Percentiles rank a stretch among this genome's conserved stretches.
Evolutionary conservation across 2,113 vertebrate species (phyloP).

Genomic region (Dendrocopos noguchii): DNA sequence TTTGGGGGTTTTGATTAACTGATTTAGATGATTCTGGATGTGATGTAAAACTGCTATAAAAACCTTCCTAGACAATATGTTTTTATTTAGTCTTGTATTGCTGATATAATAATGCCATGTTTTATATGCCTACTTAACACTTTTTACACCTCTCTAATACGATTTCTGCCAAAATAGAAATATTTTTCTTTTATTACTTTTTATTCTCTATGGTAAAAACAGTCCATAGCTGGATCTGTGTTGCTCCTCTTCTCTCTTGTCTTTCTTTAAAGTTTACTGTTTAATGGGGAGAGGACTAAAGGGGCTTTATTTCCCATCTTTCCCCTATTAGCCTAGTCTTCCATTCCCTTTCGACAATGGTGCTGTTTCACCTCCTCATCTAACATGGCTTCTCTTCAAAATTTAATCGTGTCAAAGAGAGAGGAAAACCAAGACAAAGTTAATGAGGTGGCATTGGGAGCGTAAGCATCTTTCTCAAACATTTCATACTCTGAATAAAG

Average conservation of each 20-base stretch:
- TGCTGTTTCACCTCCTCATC: neutral
- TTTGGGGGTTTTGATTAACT: constrained; percentile 13
- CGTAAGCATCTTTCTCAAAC: neutral
- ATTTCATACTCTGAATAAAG: neutral
- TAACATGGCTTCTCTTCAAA: neutral
- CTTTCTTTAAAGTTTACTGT: neutral
- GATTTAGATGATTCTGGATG: constrained; percentile 35
- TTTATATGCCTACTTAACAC: constrained; percentile 68
- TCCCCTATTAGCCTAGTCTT: neutral
- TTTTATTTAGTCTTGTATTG: constrained; percentile 67
- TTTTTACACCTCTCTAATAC: constrained; percentile 69
- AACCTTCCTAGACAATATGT: neutral
- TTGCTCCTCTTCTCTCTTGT: neutral
- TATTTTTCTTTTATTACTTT: neutral
- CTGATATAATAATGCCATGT: constrained; percentile 53
- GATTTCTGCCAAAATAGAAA: constrained; percentile 45
- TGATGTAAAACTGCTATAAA: constrained; percentile 25
- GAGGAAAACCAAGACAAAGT: neutral
- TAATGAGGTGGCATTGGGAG: neutral
- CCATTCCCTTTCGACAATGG: neutral
- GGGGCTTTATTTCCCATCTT: neutral
- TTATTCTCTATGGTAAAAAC: neutral
- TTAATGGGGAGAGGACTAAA: neutral
- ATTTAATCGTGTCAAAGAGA: neutral
- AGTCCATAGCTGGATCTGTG: neutral